These are phyloP conservation scores for Arenaria interpres DNA, from an alignment of 2,113 vertebrate genomes.

Conservation along the genomic window DNA sequence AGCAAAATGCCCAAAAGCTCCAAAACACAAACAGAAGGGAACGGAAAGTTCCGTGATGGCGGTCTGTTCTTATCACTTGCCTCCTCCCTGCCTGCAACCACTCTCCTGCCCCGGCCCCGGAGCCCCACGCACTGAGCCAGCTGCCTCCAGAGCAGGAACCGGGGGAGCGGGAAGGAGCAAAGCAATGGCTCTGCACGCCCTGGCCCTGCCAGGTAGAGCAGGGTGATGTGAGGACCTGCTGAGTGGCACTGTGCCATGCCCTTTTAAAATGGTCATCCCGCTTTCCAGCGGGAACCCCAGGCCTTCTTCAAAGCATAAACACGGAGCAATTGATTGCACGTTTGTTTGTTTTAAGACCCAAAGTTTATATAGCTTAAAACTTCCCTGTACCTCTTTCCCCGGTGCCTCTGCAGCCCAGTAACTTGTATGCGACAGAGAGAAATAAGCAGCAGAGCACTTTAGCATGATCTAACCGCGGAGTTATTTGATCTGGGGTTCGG, in stretches of 20 bases:
- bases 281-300: neutral
- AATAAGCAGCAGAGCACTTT: slow-evolving; percentile 2
- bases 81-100: neutral
- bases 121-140: neutral
- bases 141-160: neutral
- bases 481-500: neutral
- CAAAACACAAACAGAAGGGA: neutral
- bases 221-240: neutral
- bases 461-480: neutral
- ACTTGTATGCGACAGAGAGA: neutral
- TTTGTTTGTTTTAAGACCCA: neutral
- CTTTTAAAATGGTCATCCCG: neutral
- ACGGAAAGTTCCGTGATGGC: fast-evolving
- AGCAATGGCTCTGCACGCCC: neutral
- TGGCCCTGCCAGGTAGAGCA: neutral
- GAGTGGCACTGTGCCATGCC: fast-evolving
- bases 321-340: neutral
- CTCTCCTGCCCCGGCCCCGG: fast-evolving
- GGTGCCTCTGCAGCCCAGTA: neutral
- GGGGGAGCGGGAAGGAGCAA: neutral
- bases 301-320: neutral
- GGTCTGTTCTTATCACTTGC: fast-evolving
- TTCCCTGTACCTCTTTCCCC: neutral
- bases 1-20: neutral
- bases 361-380: neutral